phyloP scores from a whole-genome alignment of 2,888 invertebrate species.

The Hydroisotoma schaefferi region DNA sequence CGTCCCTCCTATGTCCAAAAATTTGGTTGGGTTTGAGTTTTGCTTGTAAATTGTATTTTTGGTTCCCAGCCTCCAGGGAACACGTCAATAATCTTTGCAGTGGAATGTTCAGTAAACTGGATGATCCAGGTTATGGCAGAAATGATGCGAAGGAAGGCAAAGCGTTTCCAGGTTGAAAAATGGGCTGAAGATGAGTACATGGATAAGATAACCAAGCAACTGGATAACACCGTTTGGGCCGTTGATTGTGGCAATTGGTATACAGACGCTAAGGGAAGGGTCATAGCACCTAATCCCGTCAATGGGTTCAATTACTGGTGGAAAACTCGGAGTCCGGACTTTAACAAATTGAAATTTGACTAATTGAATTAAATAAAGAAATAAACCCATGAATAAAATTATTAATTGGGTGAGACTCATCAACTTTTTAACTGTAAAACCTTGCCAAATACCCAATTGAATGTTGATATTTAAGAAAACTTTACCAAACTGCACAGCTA shows the following conservation, averaged over 20 bases:
- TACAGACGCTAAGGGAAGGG: conserved; percentile 3
- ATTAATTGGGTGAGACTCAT: too few relatives aligned
- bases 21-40: too few relatives aligned
- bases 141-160: conserved; percentile 20
- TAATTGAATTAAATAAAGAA: too few relatives aligned
- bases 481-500: too few relatives aligned
- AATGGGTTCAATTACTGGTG: not conserved
- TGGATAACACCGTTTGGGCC: conserved; percentile 35
- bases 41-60: not conserved
- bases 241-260: conserved; percentile 40
- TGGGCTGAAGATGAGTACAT: conserved; percentile 28
- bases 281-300: conserved; percentile 10
- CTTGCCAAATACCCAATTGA: too few relatives aligned
- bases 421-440: too few relatives aligned
- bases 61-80: conserved; percentile 30
- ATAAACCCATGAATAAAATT: too few relatives aligned
- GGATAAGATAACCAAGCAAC: conserved; percentile 7
- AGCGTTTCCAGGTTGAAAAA: conserved; percentile 17
- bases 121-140: conserved; percentile 27
- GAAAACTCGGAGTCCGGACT: not conserved
- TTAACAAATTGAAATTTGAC: too few relatives aligned
- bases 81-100: conserved; percentile 23
- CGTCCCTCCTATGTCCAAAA: not conserved
- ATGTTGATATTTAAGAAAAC: too few relatives aligned
- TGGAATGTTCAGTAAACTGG: conserved; percentile 39